Percentiles rank a stretch among this genome's conserved stretches.
Evolutionary conservation across 2,888 invertebrate species (phyloP).

Genomic region (Cynaeus angustus): DNA sequence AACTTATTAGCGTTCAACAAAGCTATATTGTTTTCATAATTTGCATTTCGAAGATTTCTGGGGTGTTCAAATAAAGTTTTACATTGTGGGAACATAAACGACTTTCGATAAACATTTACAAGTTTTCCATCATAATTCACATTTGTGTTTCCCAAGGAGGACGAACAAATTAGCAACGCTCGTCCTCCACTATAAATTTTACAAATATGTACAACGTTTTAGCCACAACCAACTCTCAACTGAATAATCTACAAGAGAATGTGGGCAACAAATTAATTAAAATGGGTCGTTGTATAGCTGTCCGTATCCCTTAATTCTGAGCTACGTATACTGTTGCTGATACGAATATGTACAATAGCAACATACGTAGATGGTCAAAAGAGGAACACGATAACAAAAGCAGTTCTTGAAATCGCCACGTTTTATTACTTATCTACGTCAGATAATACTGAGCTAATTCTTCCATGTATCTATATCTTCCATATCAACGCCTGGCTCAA

Average conservation of each 20-base stretch:
- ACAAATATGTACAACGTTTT: slow-evolving; percentile 41
- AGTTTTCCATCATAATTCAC: neutral
- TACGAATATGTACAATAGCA: slow-evolving; percentile 9
- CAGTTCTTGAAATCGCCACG: no score
- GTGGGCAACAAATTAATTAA: slow-evolving; percentile 47
- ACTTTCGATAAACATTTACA: neutral
- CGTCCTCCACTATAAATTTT: slow-evolving; percentile 42
- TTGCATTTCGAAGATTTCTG: no score
- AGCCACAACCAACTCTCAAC: slow-evolving; percentile 39
- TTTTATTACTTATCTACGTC: no score
- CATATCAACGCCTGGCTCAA: no score
- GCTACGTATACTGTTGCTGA: slow-evolving; percentile 20
- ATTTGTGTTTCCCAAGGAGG: slow-evolving; percentile 29
- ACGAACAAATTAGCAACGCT: slow-evolving; percentile 40
- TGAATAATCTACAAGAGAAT: slow-evolving; percentile 45
- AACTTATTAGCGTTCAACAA: neutral
- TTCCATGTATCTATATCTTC: no score
- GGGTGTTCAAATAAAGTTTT: no score
- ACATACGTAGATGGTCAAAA: slow-evolving; percentile 7
- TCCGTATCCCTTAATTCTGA: slow-evolving; percentile 38
- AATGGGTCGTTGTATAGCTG: slow-evolving; percentile 33
- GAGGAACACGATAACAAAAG: slow-evolving; percentile 5
- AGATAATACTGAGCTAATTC: no score
- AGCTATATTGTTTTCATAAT: no score
- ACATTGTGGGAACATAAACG: no score